Evolutionary conservation across 2,113 vertebrate genomes (phyloP).

Genomic region (Hepsetus odoe): DNA sequence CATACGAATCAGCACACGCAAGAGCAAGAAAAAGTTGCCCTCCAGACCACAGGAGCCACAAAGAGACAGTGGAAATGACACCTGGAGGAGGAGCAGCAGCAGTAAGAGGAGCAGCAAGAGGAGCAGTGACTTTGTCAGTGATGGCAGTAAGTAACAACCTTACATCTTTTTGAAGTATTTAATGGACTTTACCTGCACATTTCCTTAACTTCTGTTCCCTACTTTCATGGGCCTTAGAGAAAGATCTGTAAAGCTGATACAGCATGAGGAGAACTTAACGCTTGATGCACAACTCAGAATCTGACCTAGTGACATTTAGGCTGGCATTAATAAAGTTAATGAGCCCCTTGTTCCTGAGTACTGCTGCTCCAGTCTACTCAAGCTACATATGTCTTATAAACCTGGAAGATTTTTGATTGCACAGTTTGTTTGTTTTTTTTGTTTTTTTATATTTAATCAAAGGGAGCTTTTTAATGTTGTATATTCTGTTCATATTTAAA

Average conservation of each 20-base stretch:
- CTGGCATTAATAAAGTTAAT: not conserved
- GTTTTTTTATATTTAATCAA: no score
- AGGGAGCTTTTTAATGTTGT: no score
- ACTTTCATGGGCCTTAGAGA: no score
- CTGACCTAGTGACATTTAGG: no score
- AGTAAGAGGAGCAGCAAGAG: slow-evolving; percentile 54
- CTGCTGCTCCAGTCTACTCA: no score
- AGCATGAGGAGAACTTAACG: not conserved
- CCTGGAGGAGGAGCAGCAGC: slow-evolving; percentile 89
- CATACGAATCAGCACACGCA: slow-evolving; percentile 94
- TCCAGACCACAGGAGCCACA: slow-evolving; percentile 68
- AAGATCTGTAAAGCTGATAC: not conserved
- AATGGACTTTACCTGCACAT: not conserved
- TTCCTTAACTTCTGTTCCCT: not conserved
- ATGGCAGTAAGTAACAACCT: slow-evolving; percentile 78
- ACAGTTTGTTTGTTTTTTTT: no score
- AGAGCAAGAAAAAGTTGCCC: slow-evolving; percentile 65
- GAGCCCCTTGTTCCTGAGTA: no score
- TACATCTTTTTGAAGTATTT: not conserved
- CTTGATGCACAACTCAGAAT: no score
- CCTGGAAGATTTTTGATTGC: no score
- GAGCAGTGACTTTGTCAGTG: slow-evolving; percentile 80
- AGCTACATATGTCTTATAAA: no score
- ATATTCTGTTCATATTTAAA: no score
- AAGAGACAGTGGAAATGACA: slow-evolving; percentile 88